Evolutionary conservation across 37 sponge, comb jelly and placozoan genomes (phyloP), one percentile per base, ranked within the genome.

Genomic region (Theonella swinhoei): DNA sequence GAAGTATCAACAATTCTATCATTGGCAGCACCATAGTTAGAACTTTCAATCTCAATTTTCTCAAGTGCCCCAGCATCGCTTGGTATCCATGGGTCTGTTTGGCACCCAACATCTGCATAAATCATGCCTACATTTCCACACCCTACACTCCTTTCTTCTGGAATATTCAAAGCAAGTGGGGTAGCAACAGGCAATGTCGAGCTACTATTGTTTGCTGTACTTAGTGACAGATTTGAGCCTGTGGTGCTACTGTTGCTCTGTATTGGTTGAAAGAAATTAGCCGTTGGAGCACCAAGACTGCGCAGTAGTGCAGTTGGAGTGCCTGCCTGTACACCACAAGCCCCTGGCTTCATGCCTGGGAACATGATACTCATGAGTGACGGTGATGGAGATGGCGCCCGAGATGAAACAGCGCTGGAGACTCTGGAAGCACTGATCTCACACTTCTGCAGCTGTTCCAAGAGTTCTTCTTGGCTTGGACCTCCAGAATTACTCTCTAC

Each of bases 371-470:
- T 88, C 88, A 90, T 68, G 34, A 90, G 85, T 0, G 95, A 94
- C 25, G 92, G 91, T 59, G 94, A 92, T 24, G 94, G 92, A 40
- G 94, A 97, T 60, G 95, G 90, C 17, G 95, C 90, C 28, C 91
- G 83, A 25, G 96, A 95, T 34, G 95, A 83, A 25, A 88, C 80
- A 22, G 82, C 41, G 31, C 95, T 97, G 25, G 95, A 92, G 38
- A 87, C 54, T 30, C 90, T 83, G 0, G 94, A 97, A 9, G 83
- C 67, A n/a, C 83, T 72, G 22, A 97, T 59, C 32, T 97, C 98
- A 42, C 93, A 97, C 82, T 95, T 85, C 43, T 94, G 79, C 43
- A 97, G 85, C 75, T 94, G 80, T 0, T 91, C 87, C 58, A 97
- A 61, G 4, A 97, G 77, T 77, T 97, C 98, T 0, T 74, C 83